These are phyloP conservation scores for Penaeus japonicus DNA, from an alignment of 1,140 invertebrate genomes.

Conservation along the genomic window DNA sequence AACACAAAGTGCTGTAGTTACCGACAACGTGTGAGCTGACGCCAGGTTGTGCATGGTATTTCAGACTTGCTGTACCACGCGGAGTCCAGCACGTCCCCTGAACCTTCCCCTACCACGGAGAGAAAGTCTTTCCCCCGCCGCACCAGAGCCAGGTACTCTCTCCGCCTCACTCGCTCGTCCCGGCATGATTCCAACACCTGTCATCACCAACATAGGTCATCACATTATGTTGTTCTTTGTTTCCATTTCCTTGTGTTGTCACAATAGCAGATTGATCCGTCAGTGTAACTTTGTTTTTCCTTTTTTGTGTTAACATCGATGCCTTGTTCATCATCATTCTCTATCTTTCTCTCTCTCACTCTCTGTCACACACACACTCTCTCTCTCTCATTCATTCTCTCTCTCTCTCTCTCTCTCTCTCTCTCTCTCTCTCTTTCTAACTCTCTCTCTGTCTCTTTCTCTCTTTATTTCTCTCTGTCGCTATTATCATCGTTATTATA, in stretches of 20 bases:
- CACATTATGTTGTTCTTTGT: no score
- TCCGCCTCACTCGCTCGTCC: neutral
- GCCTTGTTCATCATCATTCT: neutral
- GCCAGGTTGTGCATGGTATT: slow-evolving; percentile 26
- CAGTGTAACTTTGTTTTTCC: neutral
- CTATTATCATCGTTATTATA: no score
- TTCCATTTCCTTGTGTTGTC: no score
- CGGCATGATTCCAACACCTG: neutral
- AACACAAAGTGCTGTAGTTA: neutral
- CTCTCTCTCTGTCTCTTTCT: no score
- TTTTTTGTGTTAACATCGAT: neutral
- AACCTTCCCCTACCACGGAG: slow-evolving; percentile 59
- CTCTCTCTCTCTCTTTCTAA: neutral
- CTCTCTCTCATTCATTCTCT: neutral
- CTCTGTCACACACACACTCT: neutral
- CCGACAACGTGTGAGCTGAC: neutral
- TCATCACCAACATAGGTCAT: no score
- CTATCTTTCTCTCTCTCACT: neutral
- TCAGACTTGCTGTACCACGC: slow-evolving; percentile 56
- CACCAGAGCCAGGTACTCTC: slow-evolving; percentile 58
- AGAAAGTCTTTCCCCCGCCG: slow-evolving; percentile 58
- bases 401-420: neutral
- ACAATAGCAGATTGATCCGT: no score
- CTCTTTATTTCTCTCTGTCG: no score
- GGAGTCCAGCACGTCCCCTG: slow-evolving; percentile 60